These are phyloP conservation scores for Metellina segmentata DNA, from an alignment of 2,888 invertebrate species.

Conservation along the genomic window DNA sequence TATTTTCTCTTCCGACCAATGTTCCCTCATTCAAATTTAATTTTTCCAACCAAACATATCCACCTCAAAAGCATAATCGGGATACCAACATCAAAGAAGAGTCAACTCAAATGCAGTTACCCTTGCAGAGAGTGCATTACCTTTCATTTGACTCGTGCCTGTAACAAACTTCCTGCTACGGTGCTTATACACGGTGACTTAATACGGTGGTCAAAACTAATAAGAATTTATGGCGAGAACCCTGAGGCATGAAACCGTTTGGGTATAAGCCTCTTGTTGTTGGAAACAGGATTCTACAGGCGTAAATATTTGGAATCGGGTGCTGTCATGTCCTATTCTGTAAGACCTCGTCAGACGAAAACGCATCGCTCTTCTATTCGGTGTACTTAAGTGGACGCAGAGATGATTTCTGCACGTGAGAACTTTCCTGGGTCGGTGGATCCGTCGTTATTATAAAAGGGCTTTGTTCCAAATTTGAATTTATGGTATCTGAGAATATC, in stretches of 20 bases:
- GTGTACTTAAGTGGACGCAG: not conserved
- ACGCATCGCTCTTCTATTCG: not conserved
- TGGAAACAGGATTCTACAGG: not conserved
- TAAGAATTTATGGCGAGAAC: conserved; percentile 13
- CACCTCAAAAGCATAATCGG: no score
- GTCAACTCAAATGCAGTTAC: no score
- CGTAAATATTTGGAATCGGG: conserved; percentile 12
- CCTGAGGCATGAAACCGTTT: not conserved
- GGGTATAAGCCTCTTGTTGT: conserved; percentile 8
- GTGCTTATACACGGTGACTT: not conserved
- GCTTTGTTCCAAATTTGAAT: conserved; percentile 51
- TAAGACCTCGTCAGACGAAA: not conserved
- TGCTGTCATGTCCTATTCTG: conserved; percentile 10
- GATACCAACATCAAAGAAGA: no score
- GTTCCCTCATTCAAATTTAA: no score
- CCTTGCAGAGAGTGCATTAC: not conserved
- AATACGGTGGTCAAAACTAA: conserved; percentile 26
- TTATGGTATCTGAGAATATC: conserved; percentile 18
- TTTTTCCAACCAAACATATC: no score
- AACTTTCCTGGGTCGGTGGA: conserved; percentile 10
- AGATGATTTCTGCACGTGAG: conserved; percentile 16
- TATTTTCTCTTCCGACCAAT: no score
- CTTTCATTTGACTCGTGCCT: not conserved
- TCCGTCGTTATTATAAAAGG: conserved; percentile 42
- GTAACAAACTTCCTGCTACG: not conserved